Conservation (phyloP, 2,888 invertebrate species). For the Idaea biselata region DNA sequence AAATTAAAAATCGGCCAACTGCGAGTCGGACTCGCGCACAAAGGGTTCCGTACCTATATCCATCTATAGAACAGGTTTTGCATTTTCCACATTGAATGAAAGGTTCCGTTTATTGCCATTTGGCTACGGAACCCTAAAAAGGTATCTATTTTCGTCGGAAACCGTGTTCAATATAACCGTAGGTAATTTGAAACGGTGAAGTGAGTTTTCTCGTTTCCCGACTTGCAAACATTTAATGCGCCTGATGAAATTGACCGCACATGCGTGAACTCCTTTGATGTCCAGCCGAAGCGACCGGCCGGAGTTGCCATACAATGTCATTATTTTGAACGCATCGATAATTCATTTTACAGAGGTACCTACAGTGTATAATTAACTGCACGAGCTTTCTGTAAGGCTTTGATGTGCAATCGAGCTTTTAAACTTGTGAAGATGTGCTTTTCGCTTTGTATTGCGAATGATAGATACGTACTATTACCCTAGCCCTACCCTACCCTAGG, state of each 20-base stretch:
- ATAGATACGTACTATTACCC: background rate
- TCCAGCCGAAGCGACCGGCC: constrained; percentile 21
- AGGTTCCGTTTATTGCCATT: no score
- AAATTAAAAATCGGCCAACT: no score
- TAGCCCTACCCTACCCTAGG: no score
- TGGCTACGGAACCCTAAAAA: no score
- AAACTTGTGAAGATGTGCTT: background rate
- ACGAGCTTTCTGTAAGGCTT: background rate
- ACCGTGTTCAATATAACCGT: background rate
- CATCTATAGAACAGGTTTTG: no score
- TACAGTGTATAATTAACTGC: background rate
- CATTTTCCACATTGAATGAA: no score
- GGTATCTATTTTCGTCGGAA: background rate
- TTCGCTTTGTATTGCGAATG: background rate
- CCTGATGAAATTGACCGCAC: constrained; percentile 49
- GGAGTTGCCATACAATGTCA: background rate
- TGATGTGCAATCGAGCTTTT: background rate
- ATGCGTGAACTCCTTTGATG: constrained; percentile 62
- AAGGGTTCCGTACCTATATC: no score
- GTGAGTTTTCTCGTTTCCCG: constrained; percentile 20
- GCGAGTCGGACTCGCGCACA: no score
- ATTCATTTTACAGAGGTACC: constrained; percentile 8
- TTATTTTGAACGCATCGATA: constrained; percentile 9
- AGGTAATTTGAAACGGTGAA: background rate
- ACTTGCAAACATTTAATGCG: constrained; percentile 36